These are phyloP conservation scores for Erebia epiphron DNA, from an alignment of 2,888 invertebrate genomes.

Conservation along the genomic window DNA sequence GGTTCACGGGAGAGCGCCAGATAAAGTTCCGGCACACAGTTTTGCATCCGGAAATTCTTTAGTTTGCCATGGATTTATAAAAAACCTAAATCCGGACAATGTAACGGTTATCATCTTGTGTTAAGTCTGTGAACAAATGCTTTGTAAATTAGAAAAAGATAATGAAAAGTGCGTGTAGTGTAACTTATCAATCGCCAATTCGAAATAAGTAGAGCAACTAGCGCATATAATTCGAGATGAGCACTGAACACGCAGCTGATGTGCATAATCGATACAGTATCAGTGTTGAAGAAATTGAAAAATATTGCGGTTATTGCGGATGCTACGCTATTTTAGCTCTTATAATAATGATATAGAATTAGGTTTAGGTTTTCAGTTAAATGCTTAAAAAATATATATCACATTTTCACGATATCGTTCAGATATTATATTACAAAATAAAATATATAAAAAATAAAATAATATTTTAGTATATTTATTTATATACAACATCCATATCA, in stretches of 20 bases:
- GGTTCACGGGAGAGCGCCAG: no score
- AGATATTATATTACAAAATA: slow-evolving; percentile 6
- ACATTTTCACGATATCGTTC: slow-evolving; percentile 27
- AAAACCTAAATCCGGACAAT: no score
- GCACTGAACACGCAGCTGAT: slow-evolving; percentile 41
- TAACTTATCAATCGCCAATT: slow-evolving; percentile 29
- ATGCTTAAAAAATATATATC: background rate
- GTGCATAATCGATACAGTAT: slow-evolving; percentile 31
- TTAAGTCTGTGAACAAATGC: no score
- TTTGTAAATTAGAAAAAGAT: background rate
- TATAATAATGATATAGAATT: slow-evolving; percentile 9
- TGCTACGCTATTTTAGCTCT: slow-evolving; percentile 4
- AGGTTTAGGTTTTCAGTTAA: background rate
- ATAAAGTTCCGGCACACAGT: no score
- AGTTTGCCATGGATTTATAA: no score
- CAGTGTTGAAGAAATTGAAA: slow-evolving; percentile 21
- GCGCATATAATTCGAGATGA: slow-evolving; percentile 41
- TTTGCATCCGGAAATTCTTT: no score
- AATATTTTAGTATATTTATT: no score
- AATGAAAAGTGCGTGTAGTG: background rate
- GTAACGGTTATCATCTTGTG: no score
- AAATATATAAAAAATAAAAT: no score
- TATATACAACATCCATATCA: no score
- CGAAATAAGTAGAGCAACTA: slow-evolving; percentile 39
- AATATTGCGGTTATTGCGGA: no score